Percentiles rank a stretch among this genome's conserved stretches.
These are phyloP conservation scores for Tenthredo scrophulariae DNA, from an alignment of 2,888 invertebrate species.

Conservation along the genomic window DNA sequence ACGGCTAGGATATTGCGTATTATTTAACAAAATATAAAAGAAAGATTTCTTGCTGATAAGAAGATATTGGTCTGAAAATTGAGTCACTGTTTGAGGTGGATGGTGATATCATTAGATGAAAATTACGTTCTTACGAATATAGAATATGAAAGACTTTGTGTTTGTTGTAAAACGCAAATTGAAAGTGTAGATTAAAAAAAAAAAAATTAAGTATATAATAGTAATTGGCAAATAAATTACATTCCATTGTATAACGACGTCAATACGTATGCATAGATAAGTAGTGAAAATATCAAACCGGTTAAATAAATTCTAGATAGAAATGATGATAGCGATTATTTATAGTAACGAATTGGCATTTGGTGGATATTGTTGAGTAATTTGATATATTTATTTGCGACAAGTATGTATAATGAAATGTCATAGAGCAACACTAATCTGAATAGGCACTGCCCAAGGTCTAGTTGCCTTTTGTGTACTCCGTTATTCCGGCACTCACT, in stretches of 20 bases:
- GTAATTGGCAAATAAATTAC: conserved; percentile 24
- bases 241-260: conserved; percentile 32
- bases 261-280: not conserved
- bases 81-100: conserved; percentile 30
- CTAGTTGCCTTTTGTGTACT: conserved; percentile 49
- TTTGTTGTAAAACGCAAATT: not conserved
- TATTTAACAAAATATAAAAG: not conserved
- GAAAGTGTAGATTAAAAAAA: not conserved
- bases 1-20: not conserved
- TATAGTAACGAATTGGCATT: conserved; percentile 25
- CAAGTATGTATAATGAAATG: conserved; percentile 60
- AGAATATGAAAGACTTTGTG: not conserved
- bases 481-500: conserved; percentile 81
- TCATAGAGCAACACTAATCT: conserved; percentile 60
- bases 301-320: conserved; percentile 5
- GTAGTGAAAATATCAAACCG: conserved; percentile 28
- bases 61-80: conserved; percentile 10
- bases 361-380: conserved; percentile 44
- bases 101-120: conserved; percentile 19
- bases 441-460: conserved; percentile 54
- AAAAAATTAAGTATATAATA: not conserved
- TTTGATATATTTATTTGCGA: conserved; percentile 52
- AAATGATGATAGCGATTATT: conserved; percentile 33
- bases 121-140: not conserved
- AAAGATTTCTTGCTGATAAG: not conserved